Base-by-base conservation (phyloP, 2,113 vertebrate genomes). In the Phaethornis superciliosus region DNA sequence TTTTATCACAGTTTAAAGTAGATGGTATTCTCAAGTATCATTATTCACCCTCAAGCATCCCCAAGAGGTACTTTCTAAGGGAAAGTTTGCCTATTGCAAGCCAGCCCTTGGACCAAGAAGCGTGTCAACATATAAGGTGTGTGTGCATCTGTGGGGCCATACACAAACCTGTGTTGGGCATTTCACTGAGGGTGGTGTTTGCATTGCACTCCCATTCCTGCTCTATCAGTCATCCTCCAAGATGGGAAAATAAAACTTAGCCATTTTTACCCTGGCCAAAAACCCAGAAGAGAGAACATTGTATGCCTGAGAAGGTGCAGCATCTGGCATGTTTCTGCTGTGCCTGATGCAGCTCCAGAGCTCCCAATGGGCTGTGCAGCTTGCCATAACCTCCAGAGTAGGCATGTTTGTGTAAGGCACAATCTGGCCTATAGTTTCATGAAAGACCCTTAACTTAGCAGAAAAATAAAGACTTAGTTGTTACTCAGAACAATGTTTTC, bases 131-230 rank as follows among this genome's bases (percentile, higher is more conserved):
- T 1, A 1, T 22, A 30, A 60, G 26, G 16, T 4, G 24, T 35
- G 23, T 14, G n/a, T 5, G 5, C 0, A 0, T 0, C 1, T 4
- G 16, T 5, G 4, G 15, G 24, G 30, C 14, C 49, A 65, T 26
- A 35, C 16, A 5, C 24, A 9, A 7, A 9, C 16, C 28, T 7
- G 1, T 52, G 28, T 32, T 0, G 0, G 24, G 17, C 10, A 1
- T 37, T 60, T 60, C 44, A 21, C 28, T 15, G 69, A 67, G 56
- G 33, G 6, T 35, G 37, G 21, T 7, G 3, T 24, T 56, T 63
- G 47, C 42, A 69, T 1, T 46, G 37, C 49, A 11, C 11, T 42
- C 24, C 64, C 55, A 7, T 35, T 67, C 24, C 64, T 63, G 42
- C 7, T 40, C 64, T 54, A 33, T 47, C 26, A 60, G 13, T 15